Evolutionary conservation across 2,797 vertebrate genomes (phyloP).

Genomic region (Adrianichthys oophorus): DNA sequence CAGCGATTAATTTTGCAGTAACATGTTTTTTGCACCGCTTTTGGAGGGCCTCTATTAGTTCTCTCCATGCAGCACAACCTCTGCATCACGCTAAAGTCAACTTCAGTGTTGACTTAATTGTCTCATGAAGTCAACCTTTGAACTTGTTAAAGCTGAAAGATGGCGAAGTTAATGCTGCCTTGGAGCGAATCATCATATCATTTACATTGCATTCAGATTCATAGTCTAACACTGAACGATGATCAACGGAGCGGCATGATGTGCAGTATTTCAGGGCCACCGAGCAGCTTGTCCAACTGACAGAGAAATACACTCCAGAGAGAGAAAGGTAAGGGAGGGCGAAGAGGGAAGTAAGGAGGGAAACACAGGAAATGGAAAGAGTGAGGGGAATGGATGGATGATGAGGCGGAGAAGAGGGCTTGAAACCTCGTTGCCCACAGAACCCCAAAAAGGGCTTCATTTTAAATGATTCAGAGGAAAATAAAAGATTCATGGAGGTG

Average conservation of each 20-base stretch:
- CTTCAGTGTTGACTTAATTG: slow-evolving; percentile 35
- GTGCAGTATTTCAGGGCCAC: slow-evolving; percentile 75
- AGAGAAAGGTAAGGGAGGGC: slow-evolving; percentile 1
- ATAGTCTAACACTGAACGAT: slow-evolving; percentile 60
- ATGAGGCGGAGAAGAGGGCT: slow-evolving; percentile 9
- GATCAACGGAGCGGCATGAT: slow-evolving; percentile 77
- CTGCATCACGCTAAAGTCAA: slow-evolving; percentile 16
- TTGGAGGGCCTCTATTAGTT: background rate
- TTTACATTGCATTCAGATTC: slow-evolving; percentile 77
- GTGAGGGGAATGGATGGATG: slow-evolving; percentile 1
- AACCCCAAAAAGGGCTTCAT: slow-evolving; percentile 62
- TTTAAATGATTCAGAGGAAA: slow-evolving; percentile 67
- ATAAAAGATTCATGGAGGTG: slow-evolving; percentile 75
- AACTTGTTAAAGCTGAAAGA: slow-evolving; percentile 53
- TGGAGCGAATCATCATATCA: slow-evolving; percentile 77
- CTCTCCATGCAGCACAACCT: background rate
- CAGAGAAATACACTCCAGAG: slow-evolving; percentile 32
- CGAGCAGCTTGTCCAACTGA: slow-evolving; percentile 77
- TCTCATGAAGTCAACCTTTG: slow-evolving; percentile 60
- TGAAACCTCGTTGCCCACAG: slow-evolving; percentile 49
- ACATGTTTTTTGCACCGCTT: slow-evolving; percentile 2
- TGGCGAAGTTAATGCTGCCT: slow-evolving; percentile 70
- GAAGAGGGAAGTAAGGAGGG: background rate
- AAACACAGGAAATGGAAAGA: slow-evolving; percentile 2
- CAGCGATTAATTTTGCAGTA: slow-evolving; percentile 5